A percentile compares a stretch with the other conserved stretches of the same genome.
Conservation (phyloP, 2,797 vertebrate genomes). For the Thamnophis elegans region DNA sequence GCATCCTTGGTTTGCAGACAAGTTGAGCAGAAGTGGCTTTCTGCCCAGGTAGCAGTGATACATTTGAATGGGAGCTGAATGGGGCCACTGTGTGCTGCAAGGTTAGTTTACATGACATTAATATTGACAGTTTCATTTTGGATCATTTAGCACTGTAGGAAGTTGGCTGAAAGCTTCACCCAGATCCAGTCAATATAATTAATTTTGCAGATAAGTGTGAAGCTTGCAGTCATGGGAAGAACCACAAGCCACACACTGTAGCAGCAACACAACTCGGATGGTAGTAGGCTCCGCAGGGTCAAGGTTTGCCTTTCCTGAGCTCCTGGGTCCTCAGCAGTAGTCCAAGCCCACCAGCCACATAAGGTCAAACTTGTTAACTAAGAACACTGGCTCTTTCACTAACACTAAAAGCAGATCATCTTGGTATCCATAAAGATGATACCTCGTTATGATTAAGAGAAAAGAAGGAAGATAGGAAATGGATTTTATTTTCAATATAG, state of each 20-base stretch:
- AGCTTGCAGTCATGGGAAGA: neutral
- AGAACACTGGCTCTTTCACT: neutral
- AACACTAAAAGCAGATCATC: neutral
- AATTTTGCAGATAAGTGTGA: neutral
- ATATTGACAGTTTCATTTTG: neutral
- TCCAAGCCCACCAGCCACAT: neutral
- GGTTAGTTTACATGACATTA: neutral
- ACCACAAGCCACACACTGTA: too few species aligned
- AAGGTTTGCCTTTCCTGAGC: neutral
- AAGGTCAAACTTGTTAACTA: neutral
- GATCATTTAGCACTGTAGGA: neutral
- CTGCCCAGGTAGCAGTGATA: neutral
- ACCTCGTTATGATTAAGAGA: neutral
- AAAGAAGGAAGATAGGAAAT: neutral
- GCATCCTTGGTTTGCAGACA: neutral
- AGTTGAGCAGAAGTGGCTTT: neutral
- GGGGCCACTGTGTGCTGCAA: neutral
- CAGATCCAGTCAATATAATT: neutral
- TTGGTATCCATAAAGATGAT: neutral
- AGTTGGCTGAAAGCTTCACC: neutral
- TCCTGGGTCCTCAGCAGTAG: neutral
- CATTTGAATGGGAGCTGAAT: neutral
- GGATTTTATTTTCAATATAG: neutral
- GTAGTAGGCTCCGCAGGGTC: neutral
- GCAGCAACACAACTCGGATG: too few species aligned